Conservation (phyloP, 2,797 vertebrate species). For the Heliangelus exortis region DNA sequence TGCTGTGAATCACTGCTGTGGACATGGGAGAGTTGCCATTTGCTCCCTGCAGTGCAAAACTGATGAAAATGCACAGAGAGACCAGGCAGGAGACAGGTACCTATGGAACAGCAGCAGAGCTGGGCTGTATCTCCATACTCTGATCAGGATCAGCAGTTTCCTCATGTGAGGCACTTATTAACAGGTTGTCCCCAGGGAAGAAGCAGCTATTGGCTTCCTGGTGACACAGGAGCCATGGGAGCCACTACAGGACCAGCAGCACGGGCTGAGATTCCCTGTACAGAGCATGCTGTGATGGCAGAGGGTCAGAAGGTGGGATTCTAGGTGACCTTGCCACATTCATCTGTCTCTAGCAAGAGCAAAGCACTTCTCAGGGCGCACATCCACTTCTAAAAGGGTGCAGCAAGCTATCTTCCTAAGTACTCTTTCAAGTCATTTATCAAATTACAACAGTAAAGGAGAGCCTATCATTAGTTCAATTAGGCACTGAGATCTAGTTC, state of each 20-base stretch:
- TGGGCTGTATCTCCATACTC: neutral
- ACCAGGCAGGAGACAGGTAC: neutral
- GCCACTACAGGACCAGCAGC: rapidly evolving
- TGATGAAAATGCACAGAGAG: neutral
- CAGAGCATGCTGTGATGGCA: rapidly evolving
- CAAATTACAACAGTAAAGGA: neutral
- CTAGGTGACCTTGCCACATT: neutral
- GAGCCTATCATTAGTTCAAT: neutral
- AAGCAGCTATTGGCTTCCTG: neutral
- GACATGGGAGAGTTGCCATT: neutral
- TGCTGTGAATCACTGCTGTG: neutral
- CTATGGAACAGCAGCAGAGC: neutral
- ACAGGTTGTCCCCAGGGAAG: neutral
- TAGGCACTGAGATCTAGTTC: neutral
- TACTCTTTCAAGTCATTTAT: neutral
- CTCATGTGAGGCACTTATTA: neutral
- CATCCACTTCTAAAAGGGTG: neutral
- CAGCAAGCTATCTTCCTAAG: neutral
- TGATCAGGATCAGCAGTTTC: neutral
- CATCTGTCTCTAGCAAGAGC: neutral
- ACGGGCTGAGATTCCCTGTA: neutral
- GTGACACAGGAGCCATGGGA: neutral
- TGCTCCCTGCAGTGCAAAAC: neutral
- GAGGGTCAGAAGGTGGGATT: neutral
- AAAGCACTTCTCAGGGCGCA: neutral